Percentiles rank a stretch among this genome's conserved stretches.
Conservation (phyloP, 2,888 invertebrate genomes). For the Amphimallon solstitiale region DNA sequence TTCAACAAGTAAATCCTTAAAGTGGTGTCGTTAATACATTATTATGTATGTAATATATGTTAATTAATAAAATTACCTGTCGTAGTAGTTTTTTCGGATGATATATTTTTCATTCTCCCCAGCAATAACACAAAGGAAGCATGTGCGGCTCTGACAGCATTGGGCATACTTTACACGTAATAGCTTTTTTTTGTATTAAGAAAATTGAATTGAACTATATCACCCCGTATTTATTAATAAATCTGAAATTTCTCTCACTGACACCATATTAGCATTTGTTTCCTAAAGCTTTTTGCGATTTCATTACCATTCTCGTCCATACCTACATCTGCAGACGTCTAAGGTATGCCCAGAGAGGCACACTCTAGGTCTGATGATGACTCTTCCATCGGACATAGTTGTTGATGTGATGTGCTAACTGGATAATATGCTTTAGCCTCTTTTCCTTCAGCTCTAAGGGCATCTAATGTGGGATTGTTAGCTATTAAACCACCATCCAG, state of each 20-base stretch:
- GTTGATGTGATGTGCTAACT: constrained; percentile 75
- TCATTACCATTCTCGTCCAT: constrained; percentile 91
- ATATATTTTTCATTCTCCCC: too few species aligned
- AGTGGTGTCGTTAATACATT: too few species aligned
- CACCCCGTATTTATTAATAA: constrained; percentile 58
- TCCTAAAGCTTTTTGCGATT: constrained; percentile 91
- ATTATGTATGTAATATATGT: too few species aligned
- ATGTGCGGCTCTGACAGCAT: too few species aligned
- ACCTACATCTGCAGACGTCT: constrained; percentile 83
- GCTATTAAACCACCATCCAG: constrained; percentile 96
- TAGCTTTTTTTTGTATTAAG: too few species aligned
- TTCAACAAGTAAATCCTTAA: too few species aligned
- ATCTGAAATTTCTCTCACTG: constrained; percentile 70
- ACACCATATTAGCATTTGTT: constrained; percentile 73
- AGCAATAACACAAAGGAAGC: too few species aligned
- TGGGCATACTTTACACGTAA: too few species aligned
- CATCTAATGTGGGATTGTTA: constrained; percentile 97
- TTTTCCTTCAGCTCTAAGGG: constrained; percentile 76
- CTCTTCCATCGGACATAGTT: constrained; percentile 91
- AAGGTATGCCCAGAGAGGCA: constrained; percentile 84
- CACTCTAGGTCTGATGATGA: constrained; percentile 95
- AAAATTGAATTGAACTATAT: too few species aligned
- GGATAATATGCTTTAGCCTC: constrained; percentile 72
- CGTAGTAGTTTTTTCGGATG: too few species aligned
- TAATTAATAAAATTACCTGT: too few species aligned